Evolutionary conservation across 2,888 invertebrate species (phyloP).

Genomic region (Andrena trimmerana): DNA sequence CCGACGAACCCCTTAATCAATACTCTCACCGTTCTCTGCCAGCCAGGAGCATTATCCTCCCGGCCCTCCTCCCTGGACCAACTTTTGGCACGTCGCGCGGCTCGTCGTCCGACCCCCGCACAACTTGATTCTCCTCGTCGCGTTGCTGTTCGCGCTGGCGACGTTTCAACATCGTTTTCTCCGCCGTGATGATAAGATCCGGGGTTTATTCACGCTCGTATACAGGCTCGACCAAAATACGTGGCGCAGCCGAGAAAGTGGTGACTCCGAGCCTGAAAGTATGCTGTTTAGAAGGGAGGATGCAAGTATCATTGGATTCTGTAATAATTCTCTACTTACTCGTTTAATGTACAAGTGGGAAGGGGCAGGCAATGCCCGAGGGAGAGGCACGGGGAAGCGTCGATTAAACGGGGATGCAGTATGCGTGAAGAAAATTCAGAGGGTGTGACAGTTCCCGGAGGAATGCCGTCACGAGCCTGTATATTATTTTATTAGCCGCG

Average conservation of each 20-base stretch:
- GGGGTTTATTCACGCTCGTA: too few species aligned
- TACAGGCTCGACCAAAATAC: too few species aligned
- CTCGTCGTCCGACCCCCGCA: background rate
- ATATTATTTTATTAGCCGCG: conserved; percentile 46
- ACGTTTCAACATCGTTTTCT: background rate
- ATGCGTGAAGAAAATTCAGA: conserved; percentile 27
- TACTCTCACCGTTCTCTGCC: conserved; percentile 76
- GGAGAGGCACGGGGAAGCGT: conserved; percentile 6
- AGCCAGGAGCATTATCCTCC: conserved; percentile 63
- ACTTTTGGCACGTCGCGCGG: conserved; percentile 36
- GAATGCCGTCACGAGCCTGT: conserved; percentile 26
- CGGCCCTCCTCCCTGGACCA: conserved; percentile 64
- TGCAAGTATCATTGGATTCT: background rate
- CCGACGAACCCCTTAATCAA: conserved; percentile 79
- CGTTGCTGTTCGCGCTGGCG: background rate
- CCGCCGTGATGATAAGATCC: too few species aligned
- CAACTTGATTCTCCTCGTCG: background rate
- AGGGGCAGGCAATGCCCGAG: background rate
- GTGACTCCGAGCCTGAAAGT: too few species aligned
- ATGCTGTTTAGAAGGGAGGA: too few species aligned
- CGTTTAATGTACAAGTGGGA: background rate
- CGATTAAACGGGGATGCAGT: conserved; percentile 43
- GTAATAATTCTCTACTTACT: conserved; percentile 4
- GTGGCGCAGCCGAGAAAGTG: too few species aligned
- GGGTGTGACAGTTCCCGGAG: conserved; percentile 44